Percentiles rank a stretch among this genome's conserved stretches.
phyloP scores from a whole-genome alignment of 2,797 vertebrate genomes.

The Amblyraja radiata region DNA sequence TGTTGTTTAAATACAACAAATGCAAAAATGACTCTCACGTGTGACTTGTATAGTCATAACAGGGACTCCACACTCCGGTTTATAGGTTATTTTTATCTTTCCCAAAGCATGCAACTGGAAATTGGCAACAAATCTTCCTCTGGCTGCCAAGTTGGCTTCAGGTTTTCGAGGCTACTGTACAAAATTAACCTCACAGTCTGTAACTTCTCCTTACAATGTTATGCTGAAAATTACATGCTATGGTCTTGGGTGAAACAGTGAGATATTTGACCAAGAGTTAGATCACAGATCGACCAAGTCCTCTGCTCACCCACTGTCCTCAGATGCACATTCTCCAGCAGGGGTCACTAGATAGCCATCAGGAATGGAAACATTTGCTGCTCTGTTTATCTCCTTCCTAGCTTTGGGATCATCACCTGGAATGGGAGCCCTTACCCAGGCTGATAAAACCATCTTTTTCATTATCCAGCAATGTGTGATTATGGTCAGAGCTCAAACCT shows the following conservation, averaged over 20 bases:
- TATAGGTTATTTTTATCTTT: neutral
- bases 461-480: neutral
- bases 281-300: neutral
- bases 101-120: neutral
- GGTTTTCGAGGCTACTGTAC: neutral
- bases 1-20: no score
- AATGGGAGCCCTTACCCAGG: neutral
- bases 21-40: no score
- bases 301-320: neutral
- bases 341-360: slow-evolving; percentile 20
- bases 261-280: neutral
- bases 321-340: neutral
- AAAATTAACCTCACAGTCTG: neutral
- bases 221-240: neutral
- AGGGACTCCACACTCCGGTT: no score
- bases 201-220: neutral
- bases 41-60: no score
- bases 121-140: neutral
- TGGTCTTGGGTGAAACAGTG: neutral
- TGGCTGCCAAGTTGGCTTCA: neutral
- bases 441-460: neutral
- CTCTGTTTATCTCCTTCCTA: neutral
- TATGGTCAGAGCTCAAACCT: neutral
- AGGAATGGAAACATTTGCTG: neutral
- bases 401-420: neutral